Conservation (phyloP, 2,888 invertebrate genomes). For the Cataglyphis rosenhaueri region DNA sequence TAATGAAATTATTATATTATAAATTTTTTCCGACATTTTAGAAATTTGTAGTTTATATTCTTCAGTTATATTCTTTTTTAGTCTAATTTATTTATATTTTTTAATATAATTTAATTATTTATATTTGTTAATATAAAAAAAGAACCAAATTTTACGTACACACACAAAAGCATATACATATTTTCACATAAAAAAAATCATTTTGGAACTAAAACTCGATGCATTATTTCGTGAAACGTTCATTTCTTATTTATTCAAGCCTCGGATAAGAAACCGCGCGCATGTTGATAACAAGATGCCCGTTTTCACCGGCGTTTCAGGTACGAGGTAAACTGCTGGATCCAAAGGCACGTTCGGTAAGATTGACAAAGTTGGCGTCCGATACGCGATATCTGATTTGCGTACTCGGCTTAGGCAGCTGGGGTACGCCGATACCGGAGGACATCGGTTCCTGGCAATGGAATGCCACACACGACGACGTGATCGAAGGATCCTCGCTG, state of each 20-base stretch:
- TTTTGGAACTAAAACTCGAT: not conserved
- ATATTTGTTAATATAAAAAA: not conserved
- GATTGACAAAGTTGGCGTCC: constrained; percentile 91
- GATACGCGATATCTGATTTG: constrained; percentile 94
- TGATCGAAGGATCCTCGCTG: constrained; percentile 88
- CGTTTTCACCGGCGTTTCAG: constrained; percentile 84
- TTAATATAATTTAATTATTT: not conserved
- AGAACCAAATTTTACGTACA: not conserved
- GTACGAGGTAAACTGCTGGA: constrained; percentile 92
- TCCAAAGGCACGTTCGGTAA: constrained; percentile 90
- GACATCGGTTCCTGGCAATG: constrained; percentile 80
- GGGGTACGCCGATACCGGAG: constrained; percentile 87
- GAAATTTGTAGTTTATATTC: not conserved
- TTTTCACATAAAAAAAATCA: not conserved
- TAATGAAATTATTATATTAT: not conserved
- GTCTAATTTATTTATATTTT: not conserved
- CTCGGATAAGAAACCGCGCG: not conserved
- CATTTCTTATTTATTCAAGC: not conserved
- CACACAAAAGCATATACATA: not conserved
- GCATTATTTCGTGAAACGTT: not conserved
- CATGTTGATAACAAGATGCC: not conserved
- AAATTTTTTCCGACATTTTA: not conserved
- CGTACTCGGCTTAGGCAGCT: constrained; percentile 93
- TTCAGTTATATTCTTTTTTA: not conserved
- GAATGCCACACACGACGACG: constrained; percentile 87